Evolutionary conservation across 2,888 invertebrate species (phyloP).

Genomic region (Drosophila kambysellisi): DNA sequence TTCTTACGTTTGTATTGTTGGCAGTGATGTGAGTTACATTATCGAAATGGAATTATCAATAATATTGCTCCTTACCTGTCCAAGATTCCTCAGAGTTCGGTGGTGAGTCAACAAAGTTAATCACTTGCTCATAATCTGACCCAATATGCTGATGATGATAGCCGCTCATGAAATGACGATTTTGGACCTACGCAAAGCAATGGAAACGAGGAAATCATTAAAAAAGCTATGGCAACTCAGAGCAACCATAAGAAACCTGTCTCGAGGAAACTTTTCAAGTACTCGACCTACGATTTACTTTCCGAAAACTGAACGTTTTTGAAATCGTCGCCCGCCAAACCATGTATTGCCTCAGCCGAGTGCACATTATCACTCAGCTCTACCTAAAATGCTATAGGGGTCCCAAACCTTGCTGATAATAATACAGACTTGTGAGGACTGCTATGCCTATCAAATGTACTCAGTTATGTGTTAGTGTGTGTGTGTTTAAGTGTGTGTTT

Average conservation of each 20-base stretch:
- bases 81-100: conserved; percentile 85
- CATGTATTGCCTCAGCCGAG: conserved; percentile 19
- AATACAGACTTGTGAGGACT: conserved; percentile 11
- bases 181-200: conserved; percentile 59
- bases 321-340: conserved; percentile 11
- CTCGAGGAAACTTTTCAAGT: conserved; percentile 17
- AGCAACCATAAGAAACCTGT: neutral
- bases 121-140: conserved; percentile 84
- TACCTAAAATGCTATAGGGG: conserved; percentile 66
- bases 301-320: conserved; percentile 43
- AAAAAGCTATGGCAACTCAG: neutral
- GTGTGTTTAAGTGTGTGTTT: neutral
- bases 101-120: conserved; percentile 85
- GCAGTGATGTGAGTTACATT: conserved; percentile 21
- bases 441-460: conserved; percentile 9
- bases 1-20: conserved; percentile 4
- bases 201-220: conserved; percentile 15
- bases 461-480: neutral
- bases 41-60: neutral
- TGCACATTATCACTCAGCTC: conserved; percentile 55
- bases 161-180: conserved; percentile 80
- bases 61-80: conserved; percentile 79
- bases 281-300: conserved; percentile 15
- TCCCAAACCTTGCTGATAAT: conserved; percentile 77
- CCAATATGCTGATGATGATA: conserved; percentile 83